These are phyloP conservation scores for Gymnoscopelus microlampas DNA, from an alignment of 2,797 vertebrate species.

Conservation along the genomic window DNA sequence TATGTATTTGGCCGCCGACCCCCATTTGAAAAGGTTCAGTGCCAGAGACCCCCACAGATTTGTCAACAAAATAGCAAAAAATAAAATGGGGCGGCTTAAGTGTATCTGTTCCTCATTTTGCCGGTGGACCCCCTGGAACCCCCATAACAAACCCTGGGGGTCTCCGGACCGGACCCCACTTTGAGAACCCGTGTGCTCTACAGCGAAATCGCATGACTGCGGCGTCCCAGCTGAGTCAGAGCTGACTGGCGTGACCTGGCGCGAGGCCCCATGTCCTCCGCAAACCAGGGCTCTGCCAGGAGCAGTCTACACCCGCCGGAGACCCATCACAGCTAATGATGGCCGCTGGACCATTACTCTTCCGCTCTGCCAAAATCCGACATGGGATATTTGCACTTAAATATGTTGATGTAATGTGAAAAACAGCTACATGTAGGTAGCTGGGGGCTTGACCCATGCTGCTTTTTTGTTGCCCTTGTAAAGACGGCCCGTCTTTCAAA, in stretches of 20 bases:
- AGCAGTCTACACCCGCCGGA: conserved; percentile 23
- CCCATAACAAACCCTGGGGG: no score
- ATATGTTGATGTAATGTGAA: conserved; percentile 48
- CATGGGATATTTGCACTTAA: conserved; percentile 50
- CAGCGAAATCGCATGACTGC: no score
- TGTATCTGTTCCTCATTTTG: no score
- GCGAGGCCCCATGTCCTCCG: conserved; percentile 32
- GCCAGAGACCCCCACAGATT: no score
- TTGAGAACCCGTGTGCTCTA: no score
- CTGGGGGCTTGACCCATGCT: conserved; percentile 36
- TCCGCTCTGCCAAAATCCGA: conserved; percentile 33
- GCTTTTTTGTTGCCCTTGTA: conserved; percentile 35
- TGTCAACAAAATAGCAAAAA: no score
- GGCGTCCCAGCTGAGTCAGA: conserved; percentile 15
- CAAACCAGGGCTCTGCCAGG: conserved; percentile 34
- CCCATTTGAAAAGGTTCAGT: no score
- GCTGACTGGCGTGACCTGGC: conserved; percentile 35
- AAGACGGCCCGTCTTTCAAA: conserved; percentile 48
- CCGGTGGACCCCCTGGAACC: no score
- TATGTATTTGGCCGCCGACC: no score
- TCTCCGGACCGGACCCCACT: no score
- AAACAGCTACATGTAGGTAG: conserved; percentile 32
- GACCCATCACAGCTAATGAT: conserved; percentile 51
- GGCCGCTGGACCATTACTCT: conserved; percentile 39
- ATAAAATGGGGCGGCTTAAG: no score